Evolutionary conservation across 35 echinoderm and acorn worm genomes (phyloP).

Genomic region (Ophioderma brevispina): DNA sequence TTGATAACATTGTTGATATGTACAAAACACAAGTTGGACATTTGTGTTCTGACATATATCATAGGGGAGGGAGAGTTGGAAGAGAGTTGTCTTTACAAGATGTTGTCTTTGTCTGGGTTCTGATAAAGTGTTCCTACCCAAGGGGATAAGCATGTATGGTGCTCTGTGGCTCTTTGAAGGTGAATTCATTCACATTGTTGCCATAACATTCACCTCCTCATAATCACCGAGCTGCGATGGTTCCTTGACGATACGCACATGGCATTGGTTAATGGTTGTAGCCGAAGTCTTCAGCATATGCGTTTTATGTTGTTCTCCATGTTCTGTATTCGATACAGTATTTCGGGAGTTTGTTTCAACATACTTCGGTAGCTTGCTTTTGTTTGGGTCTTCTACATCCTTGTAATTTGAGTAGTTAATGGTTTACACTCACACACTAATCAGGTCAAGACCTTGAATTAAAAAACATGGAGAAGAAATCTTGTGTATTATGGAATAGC

Average conservation of each 20-base stretch:
- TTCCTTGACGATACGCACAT: slow-evolving; percentile 94
- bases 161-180: slow-evolving; percentile 96
- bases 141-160: slow-evolving; percentile 97
- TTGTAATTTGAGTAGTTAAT: no score
- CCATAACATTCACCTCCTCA: slow-evolving; percentile 93
- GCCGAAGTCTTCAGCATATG: slow-evolving; percentile 83
- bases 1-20: no score
- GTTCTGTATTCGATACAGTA: slow-evolving; percentile 93
- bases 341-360: slow-evolving; percentile 61
- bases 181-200: slow-evolving; percentile 96
- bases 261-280: slow-evolving; percentile 96
- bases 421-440: no score
- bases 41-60: no score
- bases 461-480: no score
- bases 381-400: no score
- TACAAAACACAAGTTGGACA: no score
- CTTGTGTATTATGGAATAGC: no score
- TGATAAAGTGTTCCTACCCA: slow-evolving; percentile 92
- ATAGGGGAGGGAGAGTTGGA: no score
- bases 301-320: slow-evolving; percentile 88
- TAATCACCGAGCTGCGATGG: slow-evolving; percentile 97
- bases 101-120: slow-evolving; percentile 90
- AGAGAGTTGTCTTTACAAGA: slow-evolving; percentile 91
- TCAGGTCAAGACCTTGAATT: no score
- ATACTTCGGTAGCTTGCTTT: no score